These are phyloP conservation scores for Lycia hirtaria DNA, from an alignment of 2,888 invertebrate species.

Conservation along the genomic window DNA sequence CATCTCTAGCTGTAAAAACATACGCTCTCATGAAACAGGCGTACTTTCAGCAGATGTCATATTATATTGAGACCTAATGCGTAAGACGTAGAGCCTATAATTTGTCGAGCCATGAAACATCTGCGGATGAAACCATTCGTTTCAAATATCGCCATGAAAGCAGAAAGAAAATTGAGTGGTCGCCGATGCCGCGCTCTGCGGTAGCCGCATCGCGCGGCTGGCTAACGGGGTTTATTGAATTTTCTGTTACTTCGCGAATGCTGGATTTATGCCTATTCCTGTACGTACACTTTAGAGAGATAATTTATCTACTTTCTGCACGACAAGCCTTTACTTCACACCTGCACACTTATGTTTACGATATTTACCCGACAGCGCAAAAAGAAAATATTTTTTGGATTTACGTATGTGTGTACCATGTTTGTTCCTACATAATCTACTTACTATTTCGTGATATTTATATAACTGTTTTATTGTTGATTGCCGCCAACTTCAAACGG, in stretches of 20 bases:
- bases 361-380: no score
- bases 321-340: no score
- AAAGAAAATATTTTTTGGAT: no score
- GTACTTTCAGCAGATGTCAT: slow-evolving; percentile 3
- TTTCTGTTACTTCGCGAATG: neutral
- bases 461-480: no score
- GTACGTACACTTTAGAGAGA: no score
- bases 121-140: slow-evolving; percentile 16
- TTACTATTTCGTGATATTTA: no score
- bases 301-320: no score
- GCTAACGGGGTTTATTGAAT: slow-evolving; percentile 5
- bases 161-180: slow-evolving; percentile 19
- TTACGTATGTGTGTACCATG: no score
- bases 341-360: no score
- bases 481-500: no score
- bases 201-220: neutral
- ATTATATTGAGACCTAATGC: slow-evolving; percentile 14
- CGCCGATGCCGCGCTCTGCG: slow-evolving; percentile 4
- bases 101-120: neutral
- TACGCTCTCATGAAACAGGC: slow-evolving; percentile 3
- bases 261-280: no score
- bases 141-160: slow-evolving; percentile 26
- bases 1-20: slow-evolving; percentile 16
- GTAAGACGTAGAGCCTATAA: slow-evolving; percentile 7
- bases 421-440: no score